Evolutionary conservation across 1,140 invertebrate genomes (phyloP).

Genomic region (Xylocopa sonorina): DNA sequence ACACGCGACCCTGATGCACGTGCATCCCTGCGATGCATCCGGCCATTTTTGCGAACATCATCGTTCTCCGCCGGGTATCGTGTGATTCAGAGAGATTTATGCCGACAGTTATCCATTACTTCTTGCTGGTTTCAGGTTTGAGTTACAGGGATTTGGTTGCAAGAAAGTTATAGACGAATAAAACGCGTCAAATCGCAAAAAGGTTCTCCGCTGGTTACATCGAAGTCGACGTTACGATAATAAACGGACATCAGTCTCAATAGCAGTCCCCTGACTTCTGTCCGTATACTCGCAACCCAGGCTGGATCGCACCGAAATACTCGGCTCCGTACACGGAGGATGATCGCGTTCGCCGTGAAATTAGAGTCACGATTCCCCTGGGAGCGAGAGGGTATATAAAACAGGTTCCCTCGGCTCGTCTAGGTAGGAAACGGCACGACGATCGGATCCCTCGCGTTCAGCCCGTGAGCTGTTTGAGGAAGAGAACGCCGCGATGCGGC

Average conservation of each 20-base stretch:
- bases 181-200: not conserved
- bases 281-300: not conserved
- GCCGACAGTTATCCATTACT: no score
- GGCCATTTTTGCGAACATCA: conserved; percentile 25
- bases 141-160: not conserved
- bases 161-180: not conserved
- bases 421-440: not conserved
- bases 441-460: conserved; percentile 15
- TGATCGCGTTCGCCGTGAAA: conserved; percentile 1
- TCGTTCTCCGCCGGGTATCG: not conserved
- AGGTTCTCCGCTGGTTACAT: not conserved
- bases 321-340: not conserved
- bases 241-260: not conserved
- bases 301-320: not conserved
- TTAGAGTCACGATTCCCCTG: conserved; percentile 22
- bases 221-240: conserved; percentile 5
- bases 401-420: conserved; percentile 54
- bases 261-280: conserved; percentile 23
- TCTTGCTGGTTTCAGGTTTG: not conserved
- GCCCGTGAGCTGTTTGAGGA: conserved; percentile 63
- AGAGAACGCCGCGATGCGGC: conserved; percentile 22
- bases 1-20: conserved; percentile 22
- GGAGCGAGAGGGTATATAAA: conserved; percentile 41
- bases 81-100: conserved; percentile 4
- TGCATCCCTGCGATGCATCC: conserved; percentile 20